These are phyloP conservation scores for Dendrolimus houi DNA, from an alignment of 2,888 invertebrate species.

Conservation along the genomic window DNA sequence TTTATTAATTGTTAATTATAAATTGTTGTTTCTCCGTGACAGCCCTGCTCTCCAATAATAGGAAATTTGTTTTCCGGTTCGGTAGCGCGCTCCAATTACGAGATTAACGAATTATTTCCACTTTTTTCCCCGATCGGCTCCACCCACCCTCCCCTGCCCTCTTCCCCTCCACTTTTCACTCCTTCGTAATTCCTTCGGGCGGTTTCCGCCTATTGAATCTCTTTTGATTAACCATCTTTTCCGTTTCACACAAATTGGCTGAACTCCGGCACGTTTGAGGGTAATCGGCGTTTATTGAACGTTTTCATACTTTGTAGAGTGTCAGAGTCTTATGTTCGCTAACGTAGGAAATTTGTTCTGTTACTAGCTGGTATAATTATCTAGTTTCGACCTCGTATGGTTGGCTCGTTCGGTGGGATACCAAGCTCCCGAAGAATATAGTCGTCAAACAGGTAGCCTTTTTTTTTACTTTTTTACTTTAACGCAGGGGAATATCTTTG, in stretches of 20 bases:
- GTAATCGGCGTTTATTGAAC: constrained; percentile 49
- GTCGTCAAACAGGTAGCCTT: too few relatives aligned
- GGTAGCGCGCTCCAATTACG: constrained; percentile 73
- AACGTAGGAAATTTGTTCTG: too few relatives aligned
- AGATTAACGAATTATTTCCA: constrained; percentile 76
- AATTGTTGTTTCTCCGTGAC: constrained; percentile 10
- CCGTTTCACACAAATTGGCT: constrained; percentile 63
- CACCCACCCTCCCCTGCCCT: constrained; percentile 14
- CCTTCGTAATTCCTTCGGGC: constrained; percentile 41
- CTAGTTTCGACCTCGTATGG: too few relatives aligned
- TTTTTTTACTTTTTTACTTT: too few relatives aligned
- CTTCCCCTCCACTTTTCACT: constrained; percentile 19
- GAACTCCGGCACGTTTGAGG: constrained; percentile 46
- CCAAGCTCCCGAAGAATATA: too few relatives aligned
- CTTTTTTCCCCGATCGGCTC: constrained; percentile 49
- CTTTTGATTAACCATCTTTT: constrained; percentile 73
- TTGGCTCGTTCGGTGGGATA: too few relatives aligned
- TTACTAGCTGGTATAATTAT: too few relatives aligned
- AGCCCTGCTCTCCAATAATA: constrained; percentile 62
- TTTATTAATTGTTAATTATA: neutral
- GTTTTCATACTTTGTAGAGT: constrained; percentile 14
- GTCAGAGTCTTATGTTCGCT: too few relatives aligned
- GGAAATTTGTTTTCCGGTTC: constrained; percentile 78
- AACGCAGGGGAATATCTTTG: too few relatives aligned
- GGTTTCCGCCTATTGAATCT: constrained; percentile 73